phyloP scores from a whole-genome alignment of 1,140 invertebrate species.

The Drosophila pachea region DNA sequence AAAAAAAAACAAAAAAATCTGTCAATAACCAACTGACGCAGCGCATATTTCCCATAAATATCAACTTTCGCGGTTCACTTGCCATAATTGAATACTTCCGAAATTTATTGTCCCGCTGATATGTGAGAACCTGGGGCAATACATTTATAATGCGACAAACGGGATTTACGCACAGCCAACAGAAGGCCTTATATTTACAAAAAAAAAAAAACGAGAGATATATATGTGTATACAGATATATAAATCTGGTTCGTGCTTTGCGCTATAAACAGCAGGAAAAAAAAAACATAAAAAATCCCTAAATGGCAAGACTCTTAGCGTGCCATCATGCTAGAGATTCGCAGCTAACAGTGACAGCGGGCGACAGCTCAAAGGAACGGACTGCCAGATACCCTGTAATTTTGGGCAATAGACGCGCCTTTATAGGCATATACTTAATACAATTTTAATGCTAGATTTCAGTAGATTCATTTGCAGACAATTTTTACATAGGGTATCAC shows the following conservation, averaged over 20 bases:
- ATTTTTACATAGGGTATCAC: constrained; percentile 16
- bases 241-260: constrained; percentile 17
- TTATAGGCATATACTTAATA: too few relatives aligned
- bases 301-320: constrained; percentile 29
- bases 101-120: constrained; percentile 25
- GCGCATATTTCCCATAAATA: neutral
- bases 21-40: neutral
- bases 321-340: constrained; percentile 21
- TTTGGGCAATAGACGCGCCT: too few relatives aligned
- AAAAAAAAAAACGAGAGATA: constrained; percentile 1
- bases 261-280: constrained; percentile 10
- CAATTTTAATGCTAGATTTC: too few relatives aligned
- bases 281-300: constrained; percentile 17
- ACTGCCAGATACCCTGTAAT: neutral
- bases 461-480: neutral
- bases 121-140: constrained; percentile 11
- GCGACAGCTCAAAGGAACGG: neutral
- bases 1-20: neutral
- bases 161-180: constrained; percentile 11
- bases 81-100: constrained; percentile 27
- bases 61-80: constrained; percentile 3
- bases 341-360: constrained; percentile 3
- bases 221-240: neutral
- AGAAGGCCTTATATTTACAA: neutral
- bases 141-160: constrained; percentile 31